These are phyloP conservation scores for Stenurella melanura DNA, from an alignment of 2,888 invertebrate species.

Conservation along the genomic window DNA sequence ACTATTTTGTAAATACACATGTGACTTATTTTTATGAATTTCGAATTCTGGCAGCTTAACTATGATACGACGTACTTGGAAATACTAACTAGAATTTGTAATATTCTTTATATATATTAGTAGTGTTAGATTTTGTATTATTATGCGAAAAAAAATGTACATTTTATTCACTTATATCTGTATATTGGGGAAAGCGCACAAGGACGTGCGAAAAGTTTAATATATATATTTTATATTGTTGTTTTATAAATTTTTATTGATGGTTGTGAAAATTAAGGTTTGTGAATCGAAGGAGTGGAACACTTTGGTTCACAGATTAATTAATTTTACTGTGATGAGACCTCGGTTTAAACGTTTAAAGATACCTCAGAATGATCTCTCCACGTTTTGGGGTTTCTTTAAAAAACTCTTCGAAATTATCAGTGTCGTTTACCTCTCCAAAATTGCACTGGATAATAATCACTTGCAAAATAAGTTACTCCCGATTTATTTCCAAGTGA, in stretches of 20 bases:
- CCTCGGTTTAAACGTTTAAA: constrained; percentile 46
- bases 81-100: constrained; percentile 41
- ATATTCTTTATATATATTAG: constrained; percentile 53
- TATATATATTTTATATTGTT: constrained; percentile 70
- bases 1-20: constrained; percentile 56
- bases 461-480: constrained; percentile 46
- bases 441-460: constrained; percentile 48
- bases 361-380: constrained; percentile 54
- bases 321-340: constrained; percentile 65
- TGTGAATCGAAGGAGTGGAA: constrained; percentile 65
- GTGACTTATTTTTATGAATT: constrained; percentile 54
- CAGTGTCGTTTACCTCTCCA: constrained; percentile 61
- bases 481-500: constrained; percentile 49
- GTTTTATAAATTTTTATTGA: constrained; percentile 66
- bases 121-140: constrained; percentile 59
- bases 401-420: constrained; percentile 31
- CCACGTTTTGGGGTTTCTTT: constrained; percentile 53
- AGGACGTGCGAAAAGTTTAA: constrained; percentile 57
- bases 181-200: constrained; percentile 72
- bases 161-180: constrained; percentile 65
- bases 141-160: constrained; percentile 53
- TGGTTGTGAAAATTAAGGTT: constrained; percentile 66
- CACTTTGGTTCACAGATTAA: constrained; percentile 61
- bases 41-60: constrained; percentile 47
- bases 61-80: constrained; percentile 41